Conservation (phyloP, 2,888 invertebrate species). For the Trichopria drosophilae region DNA sequence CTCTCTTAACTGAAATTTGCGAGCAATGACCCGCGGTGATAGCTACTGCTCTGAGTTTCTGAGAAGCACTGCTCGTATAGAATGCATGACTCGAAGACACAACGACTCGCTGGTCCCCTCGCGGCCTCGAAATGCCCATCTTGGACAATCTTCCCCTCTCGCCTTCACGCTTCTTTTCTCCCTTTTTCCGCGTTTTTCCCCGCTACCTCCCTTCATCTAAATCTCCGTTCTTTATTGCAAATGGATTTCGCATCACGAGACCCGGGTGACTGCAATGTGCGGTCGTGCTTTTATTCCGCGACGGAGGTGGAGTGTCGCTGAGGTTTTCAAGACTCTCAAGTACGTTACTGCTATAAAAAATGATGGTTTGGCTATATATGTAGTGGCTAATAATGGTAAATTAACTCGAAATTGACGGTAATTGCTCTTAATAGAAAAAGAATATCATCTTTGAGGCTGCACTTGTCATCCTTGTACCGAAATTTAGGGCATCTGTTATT, state of each 20-base stretch:
- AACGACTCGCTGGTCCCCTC: constrained; percentile 50
- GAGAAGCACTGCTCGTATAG: constrained; percentile 54
- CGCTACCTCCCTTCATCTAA: constrained; percentile 40
- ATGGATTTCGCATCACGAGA: constrained; percentile 57
- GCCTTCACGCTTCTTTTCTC: constrained; percentile 15
- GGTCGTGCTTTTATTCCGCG: constrained; percentile 26
- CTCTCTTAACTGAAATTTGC: too few species aligned
- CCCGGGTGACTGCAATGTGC: constrained; percentile 43
- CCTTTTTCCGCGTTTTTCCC: too few species aligned
- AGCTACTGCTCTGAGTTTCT: not conserved
- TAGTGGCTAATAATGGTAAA: too few species aligned
- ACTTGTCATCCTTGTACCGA: too few species aligned
- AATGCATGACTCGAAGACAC: constrained; percentile 58
- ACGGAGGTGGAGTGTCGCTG: too few species aligned
- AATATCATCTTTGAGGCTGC: too few species aligned
- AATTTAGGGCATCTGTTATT: too few species aligned
- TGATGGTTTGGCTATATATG: too few species aligned
- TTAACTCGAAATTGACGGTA: too few species aligned
- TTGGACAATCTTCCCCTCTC: constrained; percentile 24
- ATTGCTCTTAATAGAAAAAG: too few species aligned
- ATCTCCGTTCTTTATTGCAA: constrained; percentile 59
- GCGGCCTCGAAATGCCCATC: constrained; percentile 35
- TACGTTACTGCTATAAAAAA: too few species aligned
- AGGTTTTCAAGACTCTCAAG: too few species aligned
- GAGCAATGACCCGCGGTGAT: not conserved